Evolutionary conservation across 2,113 vertebrate species (phyloP).

Genomic region (Petaurus breviceps): DNA sequence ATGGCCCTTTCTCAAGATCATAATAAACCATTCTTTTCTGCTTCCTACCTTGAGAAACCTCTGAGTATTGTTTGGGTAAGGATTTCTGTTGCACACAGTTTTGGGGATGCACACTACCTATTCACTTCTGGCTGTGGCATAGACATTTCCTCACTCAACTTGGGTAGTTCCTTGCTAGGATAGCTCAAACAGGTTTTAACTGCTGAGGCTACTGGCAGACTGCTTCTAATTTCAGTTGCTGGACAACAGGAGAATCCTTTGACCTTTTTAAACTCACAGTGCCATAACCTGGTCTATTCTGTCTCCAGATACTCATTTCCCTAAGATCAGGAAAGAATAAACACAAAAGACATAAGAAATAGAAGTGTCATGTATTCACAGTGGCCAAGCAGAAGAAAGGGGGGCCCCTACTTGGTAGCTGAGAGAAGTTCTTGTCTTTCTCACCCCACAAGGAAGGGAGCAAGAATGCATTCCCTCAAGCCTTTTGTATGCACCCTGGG

Average conservation of each 20-base stretch:
- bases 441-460: background rate
- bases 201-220: background rate
- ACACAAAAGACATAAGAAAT: background rate
- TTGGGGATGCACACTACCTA: too few relatives aligned
- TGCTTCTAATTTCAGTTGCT: background rate
- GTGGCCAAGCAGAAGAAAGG: background rate
- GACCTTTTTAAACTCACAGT: background rate
- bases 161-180: background rate
- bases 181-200: background rate
- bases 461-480: background rate
- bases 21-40: too few relatives aligned
- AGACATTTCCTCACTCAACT: background rate
- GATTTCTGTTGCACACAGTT: too few relatives aligned
- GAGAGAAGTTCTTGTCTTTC: background rate
- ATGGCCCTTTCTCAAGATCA: too few relatives aligned
- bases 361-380: background rate
- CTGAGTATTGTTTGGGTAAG: too few relatives aligned
- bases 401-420: background rate
- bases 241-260: background rate
- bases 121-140: background rate
- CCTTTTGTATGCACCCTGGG: background rate
- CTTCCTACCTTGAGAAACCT: too few relatives aligned
- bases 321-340: background rate
- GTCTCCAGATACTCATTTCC: background rate
- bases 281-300: background rate